Evolutionary conservation across 1,140 invertebrate species (phyloP), one percentile per base, ranked within the genome.

Genomic region (Triops longicaudatus): DNA sequence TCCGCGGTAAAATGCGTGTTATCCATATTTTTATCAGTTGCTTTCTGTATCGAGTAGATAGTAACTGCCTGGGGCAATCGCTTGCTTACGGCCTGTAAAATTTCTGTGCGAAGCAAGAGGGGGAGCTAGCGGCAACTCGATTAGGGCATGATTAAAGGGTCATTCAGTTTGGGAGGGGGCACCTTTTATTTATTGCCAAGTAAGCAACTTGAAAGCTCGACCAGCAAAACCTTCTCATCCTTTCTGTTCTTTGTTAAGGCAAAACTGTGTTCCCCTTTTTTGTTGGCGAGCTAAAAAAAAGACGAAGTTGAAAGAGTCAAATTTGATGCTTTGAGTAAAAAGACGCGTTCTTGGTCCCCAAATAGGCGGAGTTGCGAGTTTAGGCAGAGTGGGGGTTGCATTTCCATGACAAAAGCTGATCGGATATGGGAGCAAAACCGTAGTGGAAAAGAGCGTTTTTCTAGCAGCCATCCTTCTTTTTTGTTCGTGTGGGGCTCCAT

Each of bases 11-110:
- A 37, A 37, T 4, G 31, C 72, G 72, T n/a, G 0, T 11, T 17
- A 11, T 41, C 42, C 37, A 74, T 41, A 63, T 74, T 1, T 78
- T 17, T 42, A 50, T 76, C 28, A 78, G 6, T 22, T 27, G 26
- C 22, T 12, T 28, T 31, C n/a, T 37, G 31, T 37, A 37, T 37
- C 2, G 31, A 22, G 50, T 4, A 63, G 50, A 63, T 63, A 63
- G 50, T 63, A 63, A 63, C 17, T 14, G 50, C 50, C 50, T 22
- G 50, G 44, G 50, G 50, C 50, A 17, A 63, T 22, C 50, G 10
- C 17, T 63, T 63, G 3, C 0, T 63, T 17, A 22, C 22, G 11
- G 50, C n/a, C 1, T 22, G 3, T 7, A n/a, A 63, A 22, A 22
- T 17, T 63, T 63, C 22, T 63, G 50, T 17, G 31, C 7, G 31